phyloP scores from a whole-genome alignment of 2,888 invertebrate genomes.

The Timema podura region DNA sequence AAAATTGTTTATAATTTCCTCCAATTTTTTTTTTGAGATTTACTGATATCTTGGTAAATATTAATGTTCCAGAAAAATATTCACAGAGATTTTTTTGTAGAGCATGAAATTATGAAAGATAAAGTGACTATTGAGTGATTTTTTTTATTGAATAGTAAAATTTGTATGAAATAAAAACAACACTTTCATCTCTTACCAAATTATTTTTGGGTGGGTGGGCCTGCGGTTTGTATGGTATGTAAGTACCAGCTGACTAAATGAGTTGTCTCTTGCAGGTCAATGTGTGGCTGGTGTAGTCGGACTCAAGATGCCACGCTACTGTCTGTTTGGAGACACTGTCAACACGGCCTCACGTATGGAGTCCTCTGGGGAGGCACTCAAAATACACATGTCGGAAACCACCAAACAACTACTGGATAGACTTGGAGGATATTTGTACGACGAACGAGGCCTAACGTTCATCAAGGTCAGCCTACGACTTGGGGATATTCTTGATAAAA shows the following conservation, averaged over 20 bases:
- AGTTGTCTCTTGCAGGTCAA: conserved; percentile 52
- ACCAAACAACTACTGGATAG: conserved; percentile 63
- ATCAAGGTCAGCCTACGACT: conserved; percentile 57
- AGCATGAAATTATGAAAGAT: no score
- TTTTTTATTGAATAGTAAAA: no score
- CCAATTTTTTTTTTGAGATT: no score
- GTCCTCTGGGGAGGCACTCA: conserved; percentile 67
- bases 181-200: no score
- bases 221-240: background rate
- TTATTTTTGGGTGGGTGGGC: no score
- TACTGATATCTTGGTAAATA: no score
- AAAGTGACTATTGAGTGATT: no score
- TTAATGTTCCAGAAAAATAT: no score
- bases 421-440: conserved; percentile 67
- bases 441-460: conserved; percentile 66
- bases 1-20: no score
- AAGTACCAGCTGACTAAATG: background rate
- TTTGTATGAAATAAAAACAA: no score
- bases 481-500: no score
- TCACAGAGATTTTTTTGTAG: no score
- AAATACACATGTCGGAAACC: conserved; percentile 70
- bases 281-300: conserved; percentile 83
- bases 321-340: conserved; percentile 78
- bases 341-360: conserved; percentile 81
- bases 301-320: conserved; percentile 77